phyloP scores from a whole-genome alignment of 2,113 vertebrate species.

The Crypturellus undulatus region DNA sequence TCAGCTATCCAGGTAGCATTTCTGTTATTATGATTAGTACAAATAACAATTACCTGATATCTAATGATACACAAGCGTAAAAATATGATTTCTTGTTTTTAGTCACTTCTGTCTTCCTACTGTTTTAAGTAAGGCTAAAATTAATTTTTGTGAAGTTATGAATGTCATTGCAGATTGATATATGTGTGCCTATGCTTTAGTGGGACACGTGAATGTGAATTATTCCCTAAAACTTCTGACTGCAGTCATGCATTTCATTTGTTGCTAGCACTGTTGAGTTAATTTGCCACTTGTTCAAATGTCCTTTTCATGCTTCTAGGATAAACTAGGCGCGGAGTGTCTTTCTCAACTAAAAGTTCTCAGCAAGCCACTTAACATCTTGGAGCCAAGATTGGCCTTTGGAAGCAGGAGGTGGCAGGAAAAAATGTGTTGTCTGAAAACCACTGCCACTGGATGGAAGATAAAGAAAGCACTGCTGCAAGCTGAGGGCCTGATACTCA shows the following conservation, averaged over 20 bases:
- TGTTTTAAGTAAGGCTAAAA: neutral
- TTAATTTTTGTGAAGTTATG: neutral
- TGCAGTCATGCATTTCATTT: neutral
- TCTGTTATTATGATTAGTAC: neutral
- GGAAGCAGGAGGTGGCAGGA: slow-evolving; percentile 74
- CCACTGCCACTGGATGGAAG: slow-evolving; percentile 78
- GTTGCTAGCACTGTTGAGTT: neutral
- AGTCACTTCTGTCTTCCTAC: neutral
- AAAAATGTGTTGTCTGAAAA: slow-evolving; percentile 83
- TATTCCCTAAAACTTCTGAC: neutral
- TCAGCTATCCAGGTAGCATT: neutral
- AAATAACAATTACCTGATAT: neutral
- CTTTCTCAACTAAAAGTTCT: slow-evolving; percentile 82
- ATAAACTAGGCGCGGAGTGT: slow-evolving; percentile 85
- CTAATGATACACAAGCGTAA: neutral
- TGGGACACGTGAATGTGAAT: neutral
- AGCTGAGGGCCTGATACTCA: slow-evolving; percentile 85
- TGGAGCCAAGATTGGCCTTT: slow-evolving; percentile 71
- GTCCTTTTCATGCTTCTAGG: slow-evolving; percentile 71
- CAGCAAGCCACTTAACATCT: slow-evolving; percentile 81
- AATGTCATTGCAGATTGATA: neutral
- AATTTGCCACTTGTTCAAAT: neutral
- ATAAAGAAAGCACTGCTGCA: slow-evolving; percentile 87
- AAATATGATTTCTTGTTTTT: neutral
- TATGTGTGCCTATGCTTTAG: neutral